Evolutionary conservation across 2,113 vertebrate species (phyloP), one percentile per base, ranked within the genome.

Genomic region (Apus apus): DNA sequence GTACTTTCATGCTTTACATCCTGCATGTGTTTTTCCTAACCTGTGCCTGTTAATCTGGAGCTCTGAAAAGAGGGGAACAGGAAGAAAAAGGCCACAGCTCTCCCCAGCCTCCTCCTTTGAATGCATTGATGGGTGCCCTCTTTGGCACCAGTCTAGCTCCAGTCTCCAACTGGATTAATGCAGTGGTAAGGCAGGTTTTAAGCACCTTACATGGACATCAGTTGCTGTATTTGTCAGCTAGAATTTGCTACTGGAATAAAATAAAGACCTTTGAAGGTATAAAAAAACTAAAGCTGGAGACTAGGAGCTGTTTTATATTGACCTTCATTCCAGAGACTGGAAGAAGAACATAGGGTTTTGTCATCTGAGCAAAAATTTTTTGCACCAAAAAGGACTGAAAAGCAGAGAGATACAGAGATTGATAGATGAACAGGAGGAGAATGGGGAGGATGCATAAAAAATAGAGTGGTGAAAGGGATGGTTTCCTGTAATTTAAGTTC

Each of bases 271-370:
- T 84, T 71, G 83, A 81, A 96, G 48, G 50, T 65, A 58, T 78
- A 64, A 92, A 87, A 87, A 87, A 40, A 25, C 15, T 5, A 7
- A 67, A 89, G 34, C 66, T 34, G 50, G 77, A 21, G 64, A 80
- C 75, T 92, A 93, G 94, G 88, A 87, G 60, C 56, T 91, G 85
- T 61, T 97, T 93, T 75, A 57, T 89, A 62, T 16, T 81, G 94
- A 90, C 95, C 94, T 96, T 85, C 88, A 90, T 96, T 96, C 53
- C 54, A 68, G 60, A 61, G 70, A 76, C 64, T 72, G 70, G 87
- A 96, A 85, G 20, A 46, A 85, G 48, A 96, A 94, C 70, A 51
- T 11, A 23, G 25, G 15, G 13, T 89, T 90, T 90, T 94, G 87
- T 62, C 54, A 84, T 88, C 53, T 73, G 73, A 88, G 56, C 30